Conservation (phyloP, 2,888 invertebrate genomes). For the Drosophila barbarae region DNA sequence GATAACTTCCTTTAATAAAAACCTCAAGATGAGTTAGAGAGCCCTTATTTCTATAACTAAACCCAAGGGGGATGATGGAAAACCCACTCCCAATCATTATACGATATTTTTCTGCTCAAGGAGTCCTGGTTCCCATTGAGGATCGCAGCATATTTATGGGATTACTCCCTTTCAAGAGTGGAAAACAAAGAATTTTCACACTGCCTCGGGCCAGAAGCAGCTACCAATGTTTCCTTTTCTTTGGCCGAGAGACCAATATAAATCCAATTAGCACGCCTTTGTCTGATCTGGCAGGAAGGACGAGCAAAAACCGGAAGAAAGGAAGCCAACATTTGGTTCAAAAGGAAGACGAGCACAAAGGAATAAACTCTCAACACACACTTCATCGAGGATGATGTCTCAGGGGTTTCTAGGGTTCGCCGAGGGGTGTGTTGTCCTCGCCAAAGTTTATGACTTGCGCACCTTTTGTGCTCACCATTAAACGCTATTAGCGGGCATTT, state of each 20-base stretch:
- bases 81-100: background rate
- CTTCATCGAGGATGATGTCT: constrained; percentile 27
- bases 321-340: constrained; percentile 32
- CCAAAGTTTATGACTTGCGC: constrained; percentile 70
- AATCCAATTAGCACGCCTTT: constrained; percentile 74
- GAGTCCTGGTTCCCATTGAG: background rate
- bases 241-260: constrained; percentile 57
- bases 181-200: constrained; percentile 51
- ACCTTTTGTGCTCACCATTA: constrained; percentile 71
- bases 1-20: background rate
- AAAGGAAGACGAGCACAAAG: constrained; percentile 52
- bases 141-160: constrained; percentile 20
- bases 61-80: background rate
- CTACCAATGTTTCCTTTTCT: constrained; percentile 40
- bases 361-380: constrained; percentile 44
- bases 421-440: constrained; percentile 26
- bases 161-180: constrained; percentile 9
- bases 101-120: background rate
- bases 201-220: constrained; percentile 29
- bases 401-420: constrained; percentile 24
- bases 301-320: constrained; percentile 26
- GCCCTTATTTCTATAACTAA: background rate
- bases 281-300: constrained; percentile 42
- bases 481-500: constrained; percentile 74
- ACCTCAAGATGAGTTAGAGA: background rate